Base-by-base conservation (phyloP, 2,113 vertebrate genomes). In the Hydrolagus affinis region DNA sequence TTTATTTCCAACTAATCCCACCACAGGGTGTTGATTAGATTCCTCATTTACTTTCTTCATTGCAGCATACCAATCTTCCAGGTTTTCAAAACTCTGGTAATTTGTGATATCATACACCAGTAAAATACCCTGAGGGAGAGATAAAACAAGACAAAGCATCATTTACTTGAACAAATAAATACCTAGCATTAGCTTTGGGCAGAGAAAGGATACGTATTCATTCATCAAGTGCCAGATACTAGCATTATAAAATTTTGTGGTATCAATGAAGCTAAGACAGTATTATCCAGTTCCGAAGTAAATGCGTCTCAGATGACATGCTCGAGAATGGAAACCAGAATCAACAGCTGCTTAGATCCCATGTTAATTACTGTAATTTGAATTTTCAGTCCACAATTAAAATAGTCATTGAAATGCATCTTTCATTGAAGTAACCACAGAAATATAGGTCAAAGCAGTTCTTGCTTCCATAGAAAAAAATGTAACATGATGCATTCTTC, bases 91-190 rank as follows among this genome's bases (percentile, higher is more conserved):
- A 90, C 97, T 99, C 90, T 99, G 98, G 89, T 95, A 92, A 88
- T 98, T 99, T 87, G 97, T 99, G 90, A 99, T 96, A 87, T 99
- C 98, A 87, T 99, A 99, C n/a, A 99, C 97, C 91, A 99, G 93
- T 15, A 99, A 94, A 89, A 99, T 89, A 80, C 96, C 98, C 97
- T 99, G 88, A 86, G 70, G 59, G 76, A 88, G 88, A 89, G 89
- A 90, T 32, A 89, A 70, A 25, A 87, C 7, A 88, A 32, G 66
- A 30, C 57, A 66, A 25, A 3, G 32, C 62, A 62, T 78, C 15
- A 62, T 23, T 78, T 11, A 78, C 57, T 21, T 83, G 23, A 83
- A 11, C 21, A n/a, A 59, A 75, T 44, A 17, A 17, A 66, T 10
- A 25, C 17, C 0, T 21, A 28, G 0, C 60, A 66, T 19, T 66